phyloP scores from a whole-genome alignment of 2,797 vertebrate species.

The Lepilemur ruficaudatus region DNA sequence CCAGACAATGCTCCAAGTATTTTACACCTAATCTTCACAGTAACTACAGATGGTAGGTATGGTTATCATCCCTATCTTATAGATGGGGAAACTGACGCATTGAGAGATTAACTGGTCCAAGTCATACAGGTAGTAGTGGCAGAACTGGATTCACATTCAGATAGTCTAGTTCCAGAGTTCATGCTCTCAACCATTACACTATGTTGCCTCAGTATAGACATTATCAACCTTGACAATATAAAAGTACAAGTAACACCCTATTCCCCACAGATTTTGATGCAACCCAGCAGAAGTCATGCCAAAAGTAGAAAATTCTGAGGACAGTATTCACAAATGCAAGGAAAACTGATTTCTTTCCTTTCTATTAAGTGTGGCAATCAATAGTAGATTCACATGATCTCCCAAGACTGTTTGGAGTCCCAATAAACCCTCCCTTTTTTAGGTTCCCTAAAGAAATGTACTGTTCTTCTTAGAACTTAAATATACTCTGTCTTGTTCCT shows the following conservation, averaged over 20 bases:
- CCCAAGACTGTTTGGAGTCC: neutral
- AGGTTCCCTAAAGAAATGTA: neutral
- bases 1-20: neutral
- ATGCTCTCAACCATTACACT: neutral
- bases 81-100: neutral
- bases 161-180: neutral
- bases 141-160: neutral
- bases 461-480: neutral
- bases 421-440: neutral
- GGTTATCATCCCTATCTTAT: neutral
- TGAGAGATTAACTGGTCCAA: neutral
- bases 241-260: neutral
- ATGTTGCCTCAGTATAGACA: neutral
- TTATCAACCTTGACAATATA: neutral
- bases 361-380: neutral
- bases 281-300: neutral
- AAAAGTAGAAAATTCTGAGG: neutral
- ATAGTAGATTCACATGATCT: neutral
- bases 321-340: neutral
- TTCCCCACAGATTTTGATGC: neutral
- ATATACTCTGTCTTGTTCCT: neutral
- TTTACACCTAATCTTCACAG: neutral
- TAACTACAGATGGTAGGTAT: neutral
- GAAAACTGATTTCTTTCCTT: neutral
- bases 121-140: neutral